Conservation (phyloP, 2,888 invertebrate genomes). For the Cryptocephalus moraei region DNA sequence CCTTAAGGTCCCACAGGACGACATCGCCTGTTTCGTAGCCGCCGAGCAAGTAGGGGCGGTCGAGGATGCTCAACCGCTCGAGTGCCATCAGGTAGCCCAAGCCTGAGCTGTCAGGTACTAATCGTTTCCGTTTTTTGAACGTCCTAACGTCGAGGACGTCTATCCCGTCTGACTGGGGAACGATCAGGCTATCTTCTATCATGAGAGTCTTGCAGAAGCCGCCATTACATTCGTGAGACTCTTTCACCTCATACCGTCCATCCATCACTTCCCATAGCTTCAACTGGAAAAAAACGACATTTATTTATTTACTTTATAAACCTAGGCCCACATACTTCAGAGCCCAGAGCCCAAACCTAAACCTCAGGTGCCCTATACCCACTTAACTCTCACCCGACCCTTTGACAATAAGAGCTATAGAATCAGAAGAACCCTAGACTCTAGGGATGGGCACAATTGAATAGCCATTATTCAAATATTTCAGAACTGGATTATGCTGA, state of each 20-base stretch:
- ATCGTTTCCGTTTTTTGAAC: constrained; percentile 32
- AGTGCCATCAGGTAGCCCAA: constrained; percentile 58
- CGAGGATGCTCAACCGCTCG: constrained; percentile 40
- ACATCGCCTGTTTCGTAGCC: constrained; percentile 65
- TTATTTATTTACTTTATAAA: neutral
- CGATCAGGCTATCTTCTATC: constrained; percentile 49
- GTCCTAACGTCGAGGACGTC: constrained; percentile 39
- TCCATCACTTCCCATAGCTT: constrained; percentile 53
- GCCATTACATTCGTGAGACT: constrained; percentile 49
- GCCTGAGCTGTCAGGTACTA: constrained; percentile 38
- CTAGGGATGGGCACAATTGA: too few relatives aligned
- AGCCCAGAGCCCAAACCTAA: too few relatives aligned
- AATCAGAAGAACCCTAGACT: too few relatives aligned
- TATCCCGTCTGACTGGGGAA: constrained; percentile 53
- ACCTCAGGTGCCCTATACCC: too few relatives aligned
- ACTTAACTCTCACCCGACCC: too few relatives aligned
- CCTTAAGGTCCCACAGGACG: constrained; percentile 59
- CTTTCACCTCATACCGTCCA: constrained; percentile 48
- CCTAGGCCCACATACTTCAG: too few relatives aligned
- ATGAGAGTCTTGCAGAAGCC: constrained; percentile 63
- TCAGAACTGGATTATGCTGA: too few relatives aligned
- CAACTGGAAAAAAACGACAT: constrained; percentile 24
- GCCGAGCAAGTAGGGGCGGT: constrained; percentile 48
- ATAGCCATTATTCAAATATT: too few relatives aligned
- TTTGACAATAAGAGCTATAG: too few relatives aligned